Evolutionary conservation across 1,140 invertebrate species (phyloP).

Genomic region (Hyles euphorbiae): DNA sequence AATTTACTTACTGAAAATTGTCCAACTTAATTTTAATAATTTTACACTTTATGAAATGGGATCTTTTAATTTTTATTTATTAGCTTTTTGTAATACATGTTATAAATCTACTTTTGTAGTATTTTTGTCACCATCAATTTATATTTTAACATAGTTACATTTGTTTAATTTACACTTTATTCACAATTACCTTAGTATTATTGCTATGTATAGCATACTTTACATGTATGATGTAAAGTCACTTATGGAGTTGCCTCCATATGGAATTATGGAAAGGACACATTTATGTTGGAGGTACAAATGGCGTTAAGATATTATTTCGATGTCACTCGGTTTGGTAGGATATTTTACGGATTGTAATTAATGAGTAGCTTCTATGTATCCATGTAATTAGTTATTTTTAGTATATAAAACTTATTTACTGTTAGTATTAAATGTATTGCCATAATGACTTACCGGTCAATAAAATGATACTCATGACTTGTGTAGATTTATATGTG

Average conservation of each 20-base stretch:
- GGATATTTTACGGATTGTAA: neutral
- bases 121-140: slow-evolving; percentile 1
- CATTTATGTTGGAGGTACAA: too few species aligned
- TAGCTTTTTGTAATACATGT: neutral
- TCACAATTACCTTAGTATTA: too few species aligned
- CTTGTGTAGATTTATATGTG: slow-evolving; percentile 4
- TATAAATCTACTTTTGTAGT: neutral
- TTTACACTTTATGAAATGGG: neutral
- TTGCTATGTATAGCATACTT: too few species aligned
- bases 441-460: slow-evolving; percentile 32
- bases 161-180: slow-evolving; percentile 8
- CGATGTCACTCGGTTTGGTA: neutral
- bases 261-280: too few species aligned
- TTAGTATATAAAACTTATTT: neutral
- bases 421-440: too few species aligned
- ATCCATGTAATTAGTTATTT: neutral
- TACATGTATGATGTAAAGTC: too few species aligned
- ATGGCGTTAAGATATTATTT: too few species aligned
- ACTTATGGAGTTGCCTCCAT: too few species aligned
- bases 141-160: slow-evolving; percentile 8
- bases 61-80: slow-evolving; percentile 4
- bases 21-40: too few species aligned
- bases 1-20: neutral
- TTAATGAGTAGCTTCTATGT: neutral
- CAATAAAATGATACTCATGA: slow-evolving; percentile 45